Evolutionary conservation across 2,797 vertebrate species (phyloP), one percentile per base, ranked within the genome.

Genomic region (Myotis daubentonii): DNA sequence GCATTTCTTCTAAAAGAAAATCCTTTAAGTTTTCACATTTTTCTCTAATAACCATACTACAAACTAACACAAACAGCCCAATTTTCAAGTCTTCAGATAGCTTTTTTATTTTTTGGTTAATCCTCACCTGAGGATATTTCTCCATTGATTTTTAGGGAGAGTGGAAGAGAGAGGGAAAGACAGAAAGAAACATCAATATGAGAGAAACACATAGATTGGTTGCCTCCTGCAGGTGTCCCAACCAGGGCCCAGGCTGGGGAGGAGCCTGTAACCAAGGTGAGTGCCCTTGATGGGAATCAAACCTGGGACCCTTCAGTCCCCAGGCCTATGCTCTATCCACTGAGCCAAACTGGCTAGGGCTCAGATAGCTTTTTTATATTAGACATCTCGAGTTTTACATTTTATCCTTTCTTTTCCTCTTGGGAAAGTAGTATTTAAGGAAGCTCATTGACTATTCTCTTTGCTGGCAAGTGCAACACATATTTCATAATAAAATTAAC

Each of bases 1-100:
- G 19, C 28, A 65, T 90, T 85, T 89, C 47, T 95, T 85, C 78
- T 95, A 19, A 74, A 94, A 90, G 90, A 92, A 93, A 95, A 82
- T 51, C 57, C 41, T 93, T 94, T 92, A 4, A 8, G 30, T 80
- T 75, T 85, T 84, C 47, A 30, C 28, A 74, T 68, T 95, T 94
- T 94, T 87, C 51, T 53, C 71, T 81, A 71, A 88, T 93, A 94
- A 78, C 92, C 86, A 92, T 78, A 66, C 82, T 95, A 76, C 57
- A 74, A 88, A 92, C 51, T 55, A 85, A 78, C 81, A 74, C 83
- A 88, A 72, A 41, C 92, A 78, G 53, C 3, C 82, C 79, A 30
- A 91, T 96, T 94, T 93, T 90, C 72, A 93, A 94, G 86, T 53
- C 30, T n/a, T 36, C 49, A 36, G 19, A 22, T 38, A 36, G 65